A percentile compares a stretch with the other conserved stretches of the same genome.
These are phyloP conservation scores for Apamea sordens DNA, from an alignment of 2,888 invertebrate species.

Conservation along the genomic window DNA sequence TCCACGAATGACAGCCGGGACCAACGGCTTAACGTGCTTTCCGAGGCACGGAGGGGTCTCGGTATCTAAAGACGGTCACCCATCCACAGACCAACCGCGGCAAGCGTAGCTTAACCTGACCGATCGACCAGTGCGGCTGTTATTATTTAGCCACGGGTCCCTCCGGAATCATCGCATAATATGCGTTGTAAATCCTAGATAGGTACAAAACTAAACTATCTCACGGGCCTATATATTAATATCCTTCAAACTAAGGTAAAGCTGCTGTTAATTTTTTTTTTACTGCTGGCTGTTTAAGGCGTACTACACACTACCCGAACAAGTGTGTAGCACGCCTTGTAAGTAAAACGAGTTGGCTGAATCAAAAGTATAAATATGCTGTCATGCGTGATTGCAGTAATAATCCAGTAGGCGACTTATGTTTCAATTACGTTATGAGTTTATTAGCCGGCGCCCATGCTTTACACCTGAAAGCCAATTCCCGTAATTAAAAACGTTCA, in stretches of 20 bases:
- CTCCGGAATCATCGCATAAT: not conserved
- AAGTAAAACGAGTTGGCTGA: not conserved
- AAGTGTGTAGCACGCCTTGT: not conserved
- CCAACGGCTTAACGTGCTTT: no score
- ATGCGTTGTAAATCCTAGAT: not conserved
- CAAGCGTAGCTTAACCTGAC: no score
- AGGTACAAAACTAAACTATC: not conserved
- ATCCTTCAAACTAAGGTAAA: not conserved
- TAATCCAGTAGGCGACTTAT: conserved; percentile 2
- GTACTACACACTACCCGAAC: not conserved
- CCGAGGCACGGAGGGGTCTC: no score
- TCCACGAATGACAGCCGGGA: no score
- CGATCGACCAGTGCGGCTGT: no score
- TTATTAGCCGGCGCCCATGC: not conserved
- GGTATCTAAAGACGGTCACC: no score
- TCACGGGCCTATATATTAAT: no score
- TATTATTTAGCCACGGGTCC: no score
- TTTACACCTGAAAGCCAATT: not conserved
- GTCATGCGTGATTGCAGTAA: conserved; percentile 11
- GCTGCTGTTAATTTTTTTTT: not conserved
- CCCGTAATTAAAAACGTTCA: no score
- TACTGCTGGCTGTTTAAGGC: not conserved
- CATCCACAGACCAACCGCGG: no score
- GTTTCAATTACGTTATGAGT: not conserved
- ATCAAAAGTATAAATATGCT: not conserved